Percentiles rank a stretch among this genome's conserved stretches.
These are phyloP conservation scores for Silurus glanis DNA, from an alignment of 2,113 vertebrate species.

Conservation along the genomic window DNA sequence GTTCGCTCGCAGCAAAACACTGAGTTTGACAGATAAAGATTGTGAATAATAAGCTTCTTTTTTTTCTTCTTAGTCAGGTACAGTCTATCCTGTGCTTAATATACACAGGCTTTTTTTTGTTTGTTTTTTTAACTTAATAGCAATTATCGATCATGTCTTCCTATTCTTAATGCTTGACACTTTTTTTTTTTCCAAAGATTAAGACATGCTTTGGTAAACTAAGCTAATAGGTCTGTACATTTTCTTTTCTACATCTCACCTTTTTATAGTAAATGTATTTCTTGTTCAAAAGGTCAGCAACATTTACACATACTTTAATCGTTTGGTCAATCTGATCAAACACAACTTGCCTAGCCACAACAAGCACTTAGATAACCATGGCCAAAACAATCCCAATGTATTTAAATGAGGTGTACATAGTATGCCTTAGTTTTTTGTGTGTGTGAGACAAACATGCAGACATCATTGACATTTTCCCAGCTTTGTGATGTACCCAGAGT, in stretches of 20 bases:
- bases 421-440: not conserved
- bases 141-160: not conserved
- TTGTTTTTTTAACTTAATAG: not conserved
- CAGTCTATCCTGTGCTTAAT: not conserved
- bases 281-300: not conserved
- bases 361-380: not conserved
- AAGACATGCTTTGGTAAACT: no score
- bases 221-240: not conserved
- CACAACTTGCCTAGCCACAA: not conserved
- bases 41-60: not conserved
- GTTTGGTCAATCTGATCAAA: not conserved
- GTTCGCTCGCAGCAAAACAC: not conserved
- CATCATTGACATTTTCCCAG: not conserved
- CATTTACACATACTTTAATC: not conserved
- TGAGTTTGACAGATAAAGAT: not conserved
- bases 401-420: not conserved
- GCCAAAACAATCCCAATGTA: not conserved
- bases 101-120: not conserved
- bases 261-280: not conserved
- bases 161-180: not conserved
- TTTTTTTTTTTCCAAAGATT: no score
- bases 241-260: not conserved
- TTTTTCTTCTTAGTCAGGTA: not conserved
- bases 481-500: not conserved
- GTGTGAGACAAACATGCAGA: not conserved